phyloP scores from a whole-genome alignment of 2,113 vertebrate species.

The Dasyprocta punctata region DNA sequence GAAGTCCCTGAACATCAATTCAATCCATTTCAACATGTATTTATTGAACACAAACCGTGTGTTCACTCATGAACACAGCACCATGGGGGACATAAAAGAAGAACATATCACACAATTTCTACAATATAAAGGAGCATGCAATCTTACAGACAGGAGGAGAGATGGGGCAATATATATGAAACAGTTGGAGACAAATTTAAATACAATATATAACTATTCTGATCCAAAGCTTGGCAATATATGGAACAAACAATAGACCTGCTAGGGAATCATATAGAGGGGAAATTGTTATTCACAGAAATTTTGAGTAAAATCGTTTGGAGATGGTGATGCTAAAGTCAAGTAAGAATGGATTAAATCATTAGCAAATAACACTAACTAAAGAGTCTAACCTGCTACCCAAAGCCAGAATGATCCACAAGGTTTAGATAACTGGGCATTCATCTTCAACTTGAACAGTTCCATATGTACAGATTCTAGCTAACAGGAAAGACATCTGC shows the following conservation, averaged over 20 bases:
- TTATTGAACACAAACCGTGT: slow-evolving; percentile 53
- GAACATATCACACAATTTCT: neutral
- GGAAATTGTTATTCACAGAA: neutral
- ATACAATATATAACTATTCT: neutral
- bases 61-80: slow-evolving; percentile 33
- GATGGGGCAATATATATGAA: neutral
- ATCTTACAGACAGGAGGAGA: neutral
- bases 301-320: neutral
- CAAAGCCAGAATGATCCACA: neutral
- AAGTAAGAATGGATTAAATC: neutral
- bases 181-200: neutral
- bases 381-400: neutral
- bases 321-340: neutral
- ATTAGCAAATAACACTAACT: neutral
- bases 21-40: slow-evolving; percentile 46
- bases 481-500: neutral
- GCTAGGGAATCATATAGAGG: neutral
- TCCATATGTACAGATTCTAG: neutral
- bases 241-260: neutral
- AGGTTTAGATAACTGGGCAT: neutral
- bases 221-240: neutral
- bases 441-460: neutral
- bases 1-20: slow-evolving; percentile 52
- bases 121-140: neutral
- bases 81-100: slow-evolving; percentile 15